Evolutionary conservation across 2,797 vertebrate genomes (phyloP), one percentile per base, ranked within the genome.

Genomic region (Hybognathus amarus): DNA sequence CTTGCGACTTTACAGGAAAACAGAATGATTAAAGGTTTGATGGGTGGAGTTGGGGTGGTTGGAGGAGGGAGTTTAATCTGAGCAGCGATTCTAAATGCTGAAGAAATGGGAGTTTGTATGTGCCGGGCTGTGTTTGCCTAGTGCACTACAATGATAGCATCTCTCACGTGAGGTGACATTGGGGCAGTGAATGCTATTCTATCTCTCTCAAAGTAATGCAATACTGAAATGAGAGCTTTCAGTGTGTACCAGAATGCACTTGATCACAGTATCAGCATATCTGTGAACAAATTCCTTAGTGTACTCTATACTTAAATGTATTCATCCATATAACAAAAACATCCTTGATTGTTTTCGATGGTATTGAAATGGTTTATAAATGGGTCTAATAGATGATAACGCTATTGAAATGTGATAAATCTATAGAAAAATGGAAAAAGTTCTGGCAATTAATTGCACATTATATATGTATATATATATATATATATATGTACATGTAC

Each of bases 171-270:
- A 68, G 54, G 79, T 59, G 50, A 45, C 1, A 27, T 24, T 30
- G 27, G 33, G 47, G 68, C 59, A 45, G 27, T 79, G 38, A 79
- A 71, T 45, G 73, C 50, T 64, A 59, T 50, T 47, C 63, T 79
- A 66, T 70, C 82, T 10, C 45, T 83, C 22, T 56, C 52, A 82
- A 30, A 45, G 64, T 70, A 77, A 83, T 36, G 15, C 52, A 70
- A 50, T 36, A 20, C 74, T 77, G 82, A 61, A 70, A 83, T 30
- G 22, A 67, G 80, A 83, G 17, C 80, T 76, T 30, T 67, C 47
- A 68, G 24, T 36, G 22, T 70, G 66, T 59, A 20, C 63, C 45
- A 33, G 71, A 77, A 59, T 79, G 54, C 52, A 80, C 63, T 59
- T 36, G 10, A 24, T 68, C 18, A 68, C 47, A 56, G 47, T 83